phyloP scores from a whole-genome alignment of 2,113 vertebrate species.

The Dasyurus viverrinus region DNA sequence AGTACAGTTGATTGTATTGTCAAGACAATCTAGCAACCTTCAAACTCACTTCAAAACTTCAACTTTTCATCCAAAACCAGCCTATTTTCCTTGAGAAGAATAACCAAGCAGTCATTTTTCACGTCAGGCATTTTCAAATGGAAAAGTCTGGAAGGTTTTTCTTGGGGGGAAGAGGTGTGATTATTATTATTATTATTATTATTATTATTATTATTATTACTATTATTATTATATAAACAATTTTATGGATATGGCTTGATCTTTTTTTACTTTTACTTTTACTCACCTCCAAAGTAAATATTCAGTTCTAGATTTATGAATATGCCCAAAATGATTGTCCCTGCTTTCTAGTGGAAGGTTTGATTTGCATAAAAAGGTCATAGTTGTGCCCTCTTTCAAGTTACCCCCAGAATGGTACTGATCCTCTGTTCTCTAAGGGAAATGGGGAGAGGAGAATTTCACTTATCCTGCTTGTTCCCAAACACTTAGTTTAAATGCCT shows the following conservation, averaged over 20 bases:
- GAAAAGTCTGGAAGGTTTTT: not conserved
- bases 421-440: constrained; percentile 34
- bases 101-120: constrained; percentile 49
- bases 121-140: constrained; percentile 42
- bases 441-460: constrained; percentile 20
- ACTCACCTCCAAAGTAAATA: constrained; percentile 68
- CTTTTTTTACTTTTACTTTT: not conserved
- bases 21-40: constrained; percentile 73
- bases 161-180: not conserved
- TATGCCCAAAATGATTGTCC: constrained; percentile 67
- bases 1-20: constrained; percentile 53
- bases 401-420: not conserved
- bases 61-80: constrained; percentile 61
- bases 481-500: constrained; percentile 42
- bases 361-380: constrained; percentile 74
- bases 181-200: not conserved
- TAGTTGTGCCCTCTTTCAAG: constrained; percentile 44
- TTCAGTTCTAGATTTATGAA: constrained; percentile 62
- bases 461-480: constrained; percentile 55
- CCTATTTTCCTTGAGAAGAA: constrained; percentile 41
- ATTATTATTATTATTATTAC: no score
- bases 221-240: not conserved
- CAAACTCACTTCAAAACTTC: constrained; percentile 72
- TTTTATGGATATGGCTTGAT: constrained; percentile 42
- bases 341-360: constrained; percentile 64